A percentile compares a stretch with the other conserved stretches of the same genome.
phyloP scores from a whole-genome alignment of 2,113 vertebrate species.

The Gymnobelideus leadbeateri region DNA sequence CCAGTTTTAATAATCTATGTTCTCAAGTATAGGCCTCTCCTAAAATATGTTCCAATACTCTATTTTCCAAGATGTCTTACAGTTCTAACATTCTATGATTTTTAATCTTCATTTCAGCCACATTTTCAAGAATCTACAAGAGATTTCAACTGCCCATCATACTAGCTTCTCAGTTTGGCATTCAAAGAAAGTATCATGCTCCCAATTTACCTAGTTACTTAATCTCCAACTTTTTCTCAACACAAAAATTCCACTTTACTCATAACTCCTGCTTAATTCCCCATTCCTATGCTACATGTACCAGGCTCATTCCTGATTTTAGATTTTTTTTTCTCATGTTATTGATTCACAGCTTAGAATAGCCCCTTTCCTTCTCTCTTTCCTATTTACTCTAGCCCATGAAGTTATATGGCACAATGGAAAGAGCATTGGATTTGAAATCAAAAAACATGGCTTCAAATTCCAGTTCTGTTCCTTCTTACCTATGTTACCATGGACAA shows the following conservation, averaged over 20 bases:
- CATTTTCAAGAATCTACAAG: background rate
- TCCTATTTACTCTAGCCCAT: background rate
- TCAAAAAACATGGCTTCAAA: background rate
- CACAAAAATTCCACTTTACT: background rate
- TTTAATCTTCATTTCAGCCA: background rate
- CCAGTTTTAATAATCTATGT: background rate
- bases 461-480: background rate
- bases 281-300: background rate
- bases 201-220: background rate
- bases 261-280: background rate
- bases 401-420: background rate
- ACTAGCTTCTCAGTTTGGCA: background rate
- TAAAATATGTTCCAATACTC: background rate
- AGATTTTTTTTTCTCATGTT: background rate
- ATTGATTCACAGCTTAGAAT: background rate
- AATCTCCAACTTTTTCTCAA: background rate
- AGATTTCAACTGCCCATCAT: background rate
- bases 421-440: background rate
- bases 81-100: background rate
- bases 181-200: background rate
- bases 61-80: background rate
- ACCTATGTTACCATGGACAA: background rate
- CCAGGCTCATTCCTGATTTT: background rate
- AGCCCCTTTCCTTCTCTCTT: background rate
- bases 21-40: background rate